A percentile compares a stretch with the other conserved stretches of the same genome.
phyloP scores from a whole-genome alignment of 1,140 invertebrate species.

The Chironomus tepperi region DNA sequence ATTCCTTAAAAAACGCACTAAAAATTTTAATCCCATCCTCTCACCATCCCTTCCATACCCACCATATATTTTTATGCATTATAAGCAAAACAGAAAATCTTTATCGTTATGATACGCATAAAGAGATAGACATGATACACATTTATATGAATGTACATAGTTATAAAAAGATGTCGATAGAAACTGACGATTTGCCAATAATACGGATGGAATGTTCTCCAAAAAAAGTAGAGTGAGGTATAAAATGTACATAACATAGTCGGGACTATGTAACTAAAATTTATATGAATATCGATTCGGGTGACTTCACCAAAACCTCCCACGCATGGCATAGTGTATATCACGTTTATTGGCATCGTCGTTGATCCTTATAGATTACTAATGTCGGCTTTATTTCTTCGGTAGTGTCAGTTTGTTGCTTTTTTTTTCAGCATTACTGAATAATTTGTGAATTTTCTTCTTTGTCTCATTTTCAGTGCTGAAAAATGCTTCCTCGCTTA shows the following conservation, averaged over 20 bases:
- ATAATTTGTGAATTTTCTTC: not conserved
- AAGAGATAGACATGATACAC: not conserved
- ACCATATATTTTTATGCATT: not conserved
- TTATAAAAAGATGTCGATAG: not conserved
- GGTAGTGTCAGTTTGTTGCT: not conserved
- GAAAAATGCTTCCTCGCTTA: too few relatives aligned
- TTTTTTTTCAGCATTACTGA: not conserved
- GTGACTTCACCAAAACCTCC: not conserved
- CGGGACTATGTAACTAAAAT: not conserved
- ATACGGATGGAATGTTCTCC: not conserved
- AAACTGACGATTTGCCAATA: not conserved
- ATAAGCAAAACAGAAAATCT: not conserved
- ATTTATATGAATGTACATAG: not conserved
- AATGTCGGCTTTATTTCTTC: not conserved
- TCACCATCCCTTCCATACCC: too few relatives aligned
- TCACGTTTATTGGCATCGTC: not conserved
- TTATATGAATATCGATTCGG: not conserved
- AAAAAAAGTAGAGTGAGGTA: not conserved
- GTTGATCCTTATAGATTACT: not conserved
- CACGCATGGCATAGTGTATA: not conserved
- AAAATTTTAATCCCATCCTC: too few relatives aligned
- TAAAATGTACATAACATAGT: too few relatives aligned
- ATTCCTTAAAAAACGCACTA: too few relatives aligned
- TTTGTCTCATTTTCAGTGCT: not conserved
- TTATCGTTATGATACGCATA: conserved; percentile 10